Evolutionary conservation across 2,113 vertebrate species (phyloP).

Genomic region (Pollimyrus isidori): DNA sequence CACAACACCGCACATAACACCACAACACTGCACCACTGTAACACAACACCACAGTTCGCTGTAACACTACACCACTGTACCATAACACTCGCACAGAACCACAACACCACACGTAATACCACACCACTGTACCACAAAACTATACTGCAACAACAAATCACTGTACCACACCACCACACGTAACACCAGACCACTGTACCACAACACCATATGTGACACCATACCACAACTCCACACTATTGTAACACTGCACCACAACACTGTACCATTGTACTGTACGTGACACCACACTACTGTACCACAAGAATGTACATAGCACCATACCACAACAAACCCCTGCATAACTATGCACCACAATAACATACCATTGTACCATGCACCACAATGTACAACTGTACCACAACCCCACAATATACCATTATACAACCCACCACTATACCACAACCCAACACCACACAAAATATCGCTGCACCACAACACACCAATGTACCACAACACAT

Average conservation of each 20-base stretch:
- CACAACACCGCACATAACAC: too few species aligned
- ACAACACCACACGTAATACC: too few species aligned
- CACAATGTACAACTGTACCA: background rate
- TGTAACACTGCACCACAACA: background rate
- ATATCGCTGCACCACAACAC: background rate
- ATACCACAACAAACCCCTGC: background rate
- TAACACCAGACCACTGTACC: too few species aligned
- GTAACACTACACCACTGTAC: too few species aligned
- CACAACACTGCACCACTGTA: too few species aligned
- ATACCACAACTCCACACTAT: background rate
- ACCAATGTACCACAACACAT: background rate
- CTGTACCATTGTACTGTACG: background rate
- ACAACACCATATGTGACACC: background rate
- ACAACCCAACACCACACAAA: background rate
- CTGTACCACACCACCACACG: too few species aligned
- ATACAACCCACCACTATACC: background rate
- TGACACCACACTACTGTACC: background rate
- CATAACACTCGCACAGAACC: too few species aligned
- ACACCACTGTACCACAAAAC: too few species aligned
- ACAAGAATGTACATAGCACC: background rate
- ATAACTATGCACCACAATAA: background rate
- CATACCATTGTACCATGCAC: background rate
- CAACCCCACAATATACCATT: background rate
- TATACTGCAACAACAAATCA: too few species aligned
- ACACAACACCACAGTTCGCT: too few species aligned